Conservation (phyloP, 2,113 vertebrate genomes). For the Phylloscopus whistleri region DNA sequence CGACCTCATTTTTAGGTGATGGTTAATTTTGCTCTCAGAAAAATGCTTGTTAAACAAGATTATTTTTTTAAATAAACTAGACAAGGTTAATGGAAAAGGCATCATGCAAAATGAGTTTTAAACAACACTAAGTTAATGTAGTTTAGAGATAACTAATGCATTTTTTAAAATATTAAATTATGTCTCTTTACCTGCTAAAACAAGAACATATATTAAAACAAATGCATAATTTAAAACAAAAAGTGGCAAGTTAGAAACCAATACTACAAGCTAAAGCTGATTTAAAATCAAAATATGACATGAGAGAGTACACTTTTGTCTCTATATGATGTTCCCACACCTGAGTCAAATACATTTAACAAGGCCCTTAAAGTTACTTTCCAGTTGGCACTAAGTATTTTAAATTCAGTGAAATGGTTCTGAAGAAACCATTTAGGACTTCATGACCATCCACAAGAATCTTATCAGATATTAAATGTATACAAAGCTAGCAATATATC, state of each 20-base stretch:
- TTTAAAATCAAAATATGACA: constrained; percentile 62
- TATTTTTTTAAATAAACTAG: constrained; percentile 45
- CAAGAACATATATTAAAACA: constrained; percentile 85
- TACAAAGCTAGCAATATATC: neutral
- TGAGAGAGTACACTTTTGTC: constrained; percentile 37
- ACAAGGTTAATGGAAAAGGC: constrained; percentile 71
- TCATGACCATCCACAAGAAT: neutral
- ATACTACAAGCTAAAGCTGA: constrained; percentile 61
- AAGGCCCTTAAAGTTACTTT: neutral
- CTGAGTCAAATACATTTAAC: neutral
- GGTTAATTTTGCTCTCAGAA: constrained; percentile 71
- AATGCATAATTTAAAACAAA: constrained; percentile 74
- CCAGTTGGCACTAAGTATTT: neutral
- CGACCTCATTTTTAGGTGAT: constrained; percentile 59
- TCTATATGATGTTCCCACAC: neutral
- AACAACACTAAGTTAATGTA: constrained; percentile 68
- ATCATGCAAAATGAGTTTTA: constrained; percentile 74
- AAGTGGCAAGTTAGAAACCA: constrained; percentile 72
- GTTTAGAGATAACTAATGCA: constrained; percentile 71
- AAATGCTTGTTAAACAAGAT: constrained; percentile 70
- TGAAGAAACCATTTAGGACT: neutral
- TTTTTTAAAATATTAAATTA: constrained; percentile 70
- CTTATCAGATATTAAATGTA: neutral
- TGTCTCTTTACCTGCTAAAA: constrained; percentile 86
- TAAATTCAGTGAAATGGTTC: neutral